phyloP scores from a whole-genome alignment of 2,888 invertebrate species.

The Cerastoderma edule region DNA sequence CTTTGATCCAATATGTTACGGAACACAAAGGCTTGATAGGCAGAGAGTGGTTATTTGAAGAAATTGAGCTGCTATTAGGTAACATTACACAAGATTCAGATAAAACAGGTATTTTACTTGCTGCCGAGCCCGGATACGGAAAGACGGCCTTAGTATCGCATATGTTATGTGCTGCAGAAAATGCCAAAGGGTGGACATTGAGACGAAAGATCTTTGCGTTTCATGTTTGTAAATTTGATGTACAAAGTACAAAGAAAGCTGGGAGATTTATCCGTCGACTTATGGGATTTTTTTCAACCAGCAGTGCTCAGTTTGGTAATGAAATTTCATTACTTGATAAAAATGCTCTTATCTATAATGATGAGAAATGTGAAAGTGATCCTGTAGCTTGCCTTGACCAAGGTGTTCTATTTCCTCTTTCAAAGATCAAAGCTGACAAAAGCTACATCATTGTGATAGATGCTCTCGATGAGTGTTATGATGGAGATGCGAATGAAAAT shows the following conservation, averaged over 20 bases:
- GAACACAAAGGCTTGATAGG: conserved; percentile 3
- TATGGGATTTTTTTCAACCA: conserved; percentile 1
- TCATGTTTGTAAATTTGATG: conserved; percentile 14
- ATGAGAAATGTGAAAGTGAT: neutral
- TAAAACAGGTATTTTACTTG: neutral
- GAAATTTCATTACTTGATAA: neutral
- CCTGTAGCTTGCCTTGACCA: conserved; percentile 3
- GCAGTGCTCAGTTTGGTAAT: neutral
- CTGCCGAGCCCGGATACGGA: neutral
- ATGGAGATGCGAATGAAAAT: neutral
- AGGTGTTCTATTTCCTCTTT: conserved; percentile 2
- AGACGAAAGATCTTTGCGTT: neutral
- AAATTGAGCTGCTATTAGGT: neutral
- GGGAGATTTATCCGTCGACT: conserved; percentile 1
- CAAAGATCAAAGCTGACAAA: neutral
- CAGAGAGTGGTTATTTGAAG: conserved; percentile 7
- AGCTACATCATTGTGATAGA: neutral
- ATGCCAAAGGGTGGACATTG: neutral
- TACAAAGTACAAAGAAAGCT: conserved; percentile 1
- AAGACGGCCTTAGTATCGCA: neutral
- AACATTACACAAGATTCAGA: neutral
- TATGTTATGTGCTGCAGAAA: neutral
- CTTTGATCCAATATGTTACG: neutral
- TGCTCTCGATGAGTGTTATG: neutral
- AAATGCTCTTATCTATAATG: neutral